Base-by-base conservation (phyloP, 2,113 vertebrate species). In the Pluvianellus socialis region DNA sequence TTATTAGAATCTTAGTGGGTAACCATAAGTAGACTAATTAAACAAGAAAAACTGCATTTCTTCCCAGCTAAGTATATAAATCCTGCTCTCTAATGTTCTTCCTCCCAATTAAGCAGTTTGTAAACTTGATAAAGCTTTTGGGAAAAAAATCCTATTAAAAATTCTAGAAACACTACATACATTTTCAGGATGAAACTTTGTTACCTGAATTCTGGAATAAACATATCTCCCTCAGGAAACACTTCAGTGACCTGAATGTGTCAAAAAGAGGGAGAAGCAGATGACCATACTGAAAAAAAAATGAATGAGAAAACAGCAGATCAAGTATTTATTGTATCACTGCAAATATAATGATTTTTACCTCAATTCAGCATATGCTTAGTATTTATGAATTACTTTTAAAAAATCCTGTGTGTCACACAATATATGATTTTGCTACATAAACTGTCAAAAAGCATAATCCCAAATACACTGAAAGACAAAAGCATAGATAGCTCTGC, bases 241-340 rank as follows among this genome's bases (percentile, higher is more conserved):
- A 40, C 49, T 90, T 90, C 63, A 52, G 28, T 91, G 90, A 96
- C 92, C 74, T 92, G 10, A 88, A 95, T 93, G 77, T 96, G 94
- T 97, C 93, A 90, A 76, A 67, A 86, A 87, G 75, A 90, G 14
- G 50, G 55, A 91, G 45, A 92, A 79, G 70, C 16, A 76, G 82
- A 82, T 86, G 63, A 86, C 74, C 52, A 47, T 14, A 61, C 7
- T 32, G 52, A n/a, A 84, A 81, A 87, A 81, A 21, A 32, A 12
- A 45, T 44, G 8, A 74, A 74, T 27, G 44, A 89, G n/a, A 79
- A 59, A 89, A 79, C 20, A 79, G 10, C 5, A 75, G 20, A 61
- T 40, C 28, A 50, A 66, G 42, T 85, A n/a, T 10, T 89, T 47
- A 76, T 2, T 7, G 18, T 52, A 65, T 23, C 45, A 59, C 8